These are phyloP conservation scores for Celastrina argiolus DNA, from an alignment of 2,888 invertebrate species.

Conservation along the genomic window DNA sequence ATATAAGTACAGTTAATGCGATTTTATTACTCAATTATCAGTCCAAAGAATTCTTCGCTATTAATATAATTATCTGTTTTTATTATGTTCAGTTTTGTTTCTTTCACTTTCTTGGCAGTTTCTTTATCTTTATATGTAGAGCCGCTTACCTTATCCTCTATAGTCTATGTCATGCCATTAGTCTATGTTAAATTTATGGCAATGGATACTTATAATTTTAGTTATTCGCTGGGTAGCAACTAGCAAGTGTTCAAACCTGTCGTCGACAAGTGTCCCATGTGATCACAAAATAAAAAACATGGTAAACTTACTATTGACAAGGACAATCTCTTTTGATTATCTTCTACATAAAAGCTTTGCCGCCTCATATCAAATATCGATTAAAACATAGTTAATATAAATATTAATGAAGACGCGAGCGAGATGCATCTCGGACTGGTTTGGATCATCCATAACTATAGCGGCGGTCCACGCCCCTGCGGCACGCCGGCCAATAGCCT, in stretches of 20 bases:
- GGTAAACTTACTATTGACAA: neutral
- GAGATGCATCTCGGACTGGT: conserved; percentile 72
- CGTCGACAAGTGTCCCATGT: too few species aligned
- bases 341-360: conserved; percentile 46
- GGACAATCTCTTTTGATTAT: neutral
- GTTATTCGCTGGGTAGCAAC: too few species aligned
- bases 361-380: conserved; percentile 64
- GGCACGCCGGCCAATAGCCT: conserved; percentile 70
- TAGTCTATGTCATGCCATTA: neutral
- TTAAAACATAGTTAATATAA: conserved; percentile 71
- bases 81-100: neutral
- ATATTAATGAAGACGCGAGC: conserved; percentile 75
- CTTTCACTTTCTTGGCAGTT: neutral
- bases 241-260: too few species aligned
- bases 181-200: too few species aligned
- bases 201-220: too few species aligned
- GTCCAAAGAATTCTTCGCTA: neutral
- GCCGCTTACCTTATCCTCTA: neutral
- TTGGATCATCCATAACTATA: conserved; percentile 76
- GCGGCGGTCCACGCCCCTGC: conserved; percentile 73
- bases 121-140: neutral
- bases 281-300: too few species aligned
- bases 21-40: conserved; percentile 1
- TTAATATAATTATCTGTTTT: neutral
- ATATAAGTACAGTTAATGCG: neutral